Evolutionary conservation across 2,888 invertebrate genomes (phyloP).

Genomic region (Notodromas monacha): DNA sequence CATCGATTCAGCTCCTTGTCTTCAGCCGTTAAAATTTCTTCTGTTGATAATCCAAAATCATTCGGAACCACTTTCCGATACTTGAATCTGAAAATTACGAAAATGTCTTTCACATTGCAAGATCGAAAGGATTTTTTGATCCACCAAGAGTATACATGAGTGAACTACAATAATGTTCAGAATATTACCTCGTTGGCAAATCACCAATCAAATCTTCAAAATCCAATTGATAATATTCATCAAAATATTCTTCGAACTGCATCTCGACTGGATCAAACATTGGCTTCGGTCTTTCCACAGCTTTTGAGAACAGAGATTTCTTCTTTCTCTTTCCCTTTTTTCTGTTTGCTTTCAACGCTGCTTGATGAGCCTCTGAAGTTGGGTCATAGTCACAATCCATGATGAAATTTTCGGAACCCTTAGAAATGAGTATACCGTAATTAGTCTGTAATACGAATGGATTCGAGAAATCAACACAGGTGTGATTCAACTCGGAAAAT

Average conservation of each 20-base stretch:
- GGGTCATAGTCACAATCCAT: conserved; percentile 67
- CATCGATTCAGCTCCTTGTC: conserved; percentile 79
- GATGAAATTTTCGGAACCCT: conserved; percentile 47
- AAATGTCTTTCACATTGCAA: no score
- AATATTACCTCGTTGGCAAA: no score
- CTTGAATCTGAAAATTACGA: conserved; percentile 44
- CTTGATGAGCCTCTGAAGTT: conserved; percentile 20
- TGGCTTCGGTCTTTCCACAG: conserved; percentile 40
- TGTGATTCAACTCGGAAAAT: no score
- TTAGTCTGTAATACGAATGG: no score
- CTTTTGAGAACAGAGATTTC: conserved; percentile 35
- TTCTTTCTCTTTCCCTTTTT: conserved; percentile 16
- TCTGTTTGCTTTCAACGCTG: conserved; percentile 20
- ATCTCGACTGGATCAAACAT: conserved; percentile 39
- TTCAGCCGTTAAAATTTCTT: conserved; percentile 71
- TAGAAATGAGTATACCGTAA: no score
- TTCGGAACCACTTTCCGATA: conserved; percentile 64
- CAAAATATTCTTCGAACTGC: conserved; percentile 53
- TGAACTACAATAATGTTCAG: no score
- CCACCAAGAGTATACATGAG: no score
- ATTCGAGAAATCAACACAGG: no score
- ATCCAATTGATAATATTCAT: conserved; percentile 76
- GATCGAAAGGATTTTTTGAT: no score
- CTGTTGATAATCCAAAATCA: conserved; percentile 55
- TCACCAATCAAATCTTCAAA: conserved; percentile 77